Evolutionary conservation across 1,140 invertebrate species (phyloP).

Genomic region (Dreissena polymorpha): DNA sequence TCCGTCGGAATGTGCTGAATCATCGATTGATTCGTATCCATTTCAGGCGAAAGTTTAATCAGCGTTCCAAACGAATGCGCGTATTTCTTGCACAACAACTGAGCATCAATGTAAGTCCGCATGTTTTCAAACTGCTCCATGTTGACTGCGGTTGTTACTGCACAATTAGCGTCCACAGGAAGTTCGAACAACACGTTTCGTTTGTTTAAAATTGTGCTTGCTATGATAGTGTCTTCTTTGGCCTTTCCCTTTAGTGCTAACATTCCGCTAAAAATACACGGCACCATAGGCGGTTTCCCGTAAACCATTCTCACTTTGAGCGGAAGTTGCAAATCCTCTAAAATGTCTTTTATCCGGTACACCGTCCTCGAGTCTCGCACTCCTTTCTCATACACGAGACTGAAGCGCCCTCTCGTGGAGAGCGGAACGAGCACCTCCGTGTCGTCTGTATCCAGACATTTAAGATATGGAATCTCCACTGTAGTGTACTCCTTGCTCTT

Average conservation of each 20-base stretch:
- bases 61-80: slow-evolving; percentile 63
- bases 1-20: slow-evolving; percentile 70
- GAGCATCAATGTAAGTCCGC: slow-evolving; percentile 65
- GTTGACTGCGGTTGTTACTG: slow-evolving; percentile 46
- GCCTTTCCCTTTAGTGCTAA: slow-evolving; percentile 57
- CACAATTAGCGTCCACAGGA: slow-evolving; percentile 56
- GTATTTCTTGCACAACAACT: slow-evolving; percentile 69
- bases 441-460: slow-evolving; percentile 67
- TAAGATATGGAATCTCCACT: slow-evolving; percentile 69
- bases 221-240: slow-evolving; percentile 61
- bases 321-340: slow-evolving; percentile 66
- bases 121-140: slow-evolving; percentile 58
- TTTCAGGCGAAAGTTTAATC: slow-evolving; percentile 72
- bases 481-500: slow-evolving; percentile 68
- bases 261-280: slow-evolving; percentile 74
- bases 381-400: slow-evolving; percentile 69
- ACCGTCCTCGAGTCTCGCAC: slow-evolving; percentile 62
- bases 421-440: slow-evolving; percentile 69
- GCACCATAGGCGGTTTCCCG: slow-evolving; percentile 72
- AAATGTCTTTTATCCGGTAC: slow-evolving; percentile 72
- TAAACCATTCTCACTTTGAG: slow-evolving; percentile 71
- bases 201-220: slow-evolving; percentile 69
- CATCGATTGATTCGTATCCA: slow-evolving; percentile 69
- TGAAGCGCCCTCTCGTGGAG: slow-evolving; percentile 69
- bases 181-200: slow-evolving; percentile 73